Evolutionary conservation across 2,797 vertebrate species (phyloP).

Genomic region (Enteromius trimaculatus): DNA sequence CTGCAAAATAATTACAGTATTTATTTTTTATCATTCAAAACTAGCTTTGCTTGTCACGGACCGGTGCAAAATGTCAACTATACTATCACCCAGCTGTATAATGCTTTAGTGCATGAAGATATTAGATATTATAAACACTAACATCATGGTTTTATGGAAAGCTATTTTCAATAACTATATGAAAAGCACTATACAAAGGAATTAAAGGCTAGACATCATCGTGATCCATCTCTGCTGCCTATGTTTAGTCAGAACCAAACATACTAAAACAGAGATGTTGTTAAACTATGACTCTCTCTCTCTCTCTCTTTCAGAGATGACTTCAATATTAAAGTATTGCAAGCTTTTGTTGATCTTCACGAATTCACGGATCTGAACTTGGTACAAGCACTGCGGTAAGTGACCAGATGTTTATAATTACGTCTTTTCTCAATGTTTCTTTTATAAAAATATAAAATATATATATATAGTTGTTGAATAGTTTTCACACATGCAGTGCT

Average conservation of each 20-base stretch:
- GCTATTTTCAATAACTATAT: neutral
- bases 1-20: neutral
- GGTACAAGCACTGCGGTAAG: conserved; percentile 59
- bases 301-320: conserved; percentile 81
- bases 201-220: neutral
- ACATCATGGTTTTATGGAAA: neutral
- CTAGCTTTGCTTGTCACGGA: neutral
- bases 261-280: neutral
- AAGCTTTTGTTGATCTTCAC: conserved; percentile 83
- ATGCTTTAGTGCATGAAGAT: neutral
- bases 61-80: neutral
- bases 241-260: neutral
- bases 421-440: neutral
- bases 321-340: conserved; percentile 91
- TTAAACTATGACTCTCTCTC: neutral
- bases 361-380: conserved; percentile 77
- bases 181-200: neutral
- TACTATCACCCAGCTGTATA: neutral
- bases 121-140: neutral
- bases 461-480: neutral
- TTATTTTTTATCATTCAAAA: neutral
- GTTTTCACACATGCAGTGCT: neutral
- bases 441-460: neutral
- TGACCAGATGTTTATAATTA: neutral
- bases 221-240: neutral